These are phyloP conservation scores for Corythoichthys intestinalis DNA, from an alignment of 2,113 vertebrate genomes.

Conservation along the genomic window DNA sequence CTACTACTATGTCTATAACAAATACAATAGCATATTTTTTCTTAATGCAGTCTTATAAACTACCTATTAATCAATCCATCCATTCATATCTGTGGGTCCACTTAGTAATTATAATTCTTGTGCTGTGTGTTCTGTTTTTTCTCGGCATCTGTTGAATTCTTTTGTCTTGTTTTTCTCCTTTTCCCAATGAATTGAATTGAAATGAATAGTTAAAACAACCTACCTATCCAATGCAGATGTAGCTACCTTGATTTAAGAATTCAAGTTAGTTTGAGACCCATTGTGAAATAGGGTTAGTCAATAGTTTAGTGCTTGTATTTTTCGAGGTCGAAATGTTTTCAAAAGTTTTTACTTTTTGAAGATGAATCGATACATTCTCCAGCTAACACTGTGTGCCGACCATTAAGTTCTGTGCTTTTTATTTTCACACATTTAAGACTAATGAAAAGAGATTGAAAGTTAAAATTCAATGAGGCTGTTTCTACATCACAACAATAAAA, in stretches of 20 bases:
- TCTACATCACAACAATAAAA: too few species aligned
- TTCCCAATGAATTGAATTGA: too few species aligned
- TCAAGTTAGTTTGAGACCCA: neutral
- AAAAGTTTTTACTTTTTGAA: neutral
- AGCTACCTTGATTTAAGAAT: neutral
- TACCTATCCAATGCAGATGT: neutral
- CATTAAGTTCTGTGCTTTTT: too few species aligned
- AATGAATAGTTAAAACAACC: neutral
- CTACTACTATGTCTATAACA: constrained; percentile 13
- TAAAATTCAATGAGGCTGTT: too few species aligned
- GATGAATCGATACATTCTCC: too few species aligned
- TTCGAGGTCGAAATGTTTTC: neutral
- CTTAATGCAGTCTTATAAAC: neutral
- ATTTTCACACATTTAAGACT: too few species aligned
- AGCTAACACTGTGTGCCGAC: too few species aligned
- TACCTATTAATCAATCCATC: neutral
- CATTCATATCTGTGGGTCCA: neutral
- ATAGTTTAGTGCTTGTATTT: neutral
- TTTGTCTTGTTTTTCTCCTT: too few species aligned
- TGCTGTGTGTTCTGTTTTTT: constrained; percentile 13
- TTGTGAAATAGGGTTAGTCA: neutral
- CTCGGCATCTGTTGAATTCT: too few species aligned
- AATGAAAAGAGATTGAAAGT: too few species aligned
- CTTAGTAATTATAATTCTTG: constrained; percentile 2
- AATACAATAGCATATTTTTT: neutral